Percentiles rank a stretch among this genome's conserved stretches.
These are phyloP conservation scores for Orientallactaga bullata DNA, from an alignment of 2,113 vertebrate genomes.

Conservation along the genomic window DNA sequence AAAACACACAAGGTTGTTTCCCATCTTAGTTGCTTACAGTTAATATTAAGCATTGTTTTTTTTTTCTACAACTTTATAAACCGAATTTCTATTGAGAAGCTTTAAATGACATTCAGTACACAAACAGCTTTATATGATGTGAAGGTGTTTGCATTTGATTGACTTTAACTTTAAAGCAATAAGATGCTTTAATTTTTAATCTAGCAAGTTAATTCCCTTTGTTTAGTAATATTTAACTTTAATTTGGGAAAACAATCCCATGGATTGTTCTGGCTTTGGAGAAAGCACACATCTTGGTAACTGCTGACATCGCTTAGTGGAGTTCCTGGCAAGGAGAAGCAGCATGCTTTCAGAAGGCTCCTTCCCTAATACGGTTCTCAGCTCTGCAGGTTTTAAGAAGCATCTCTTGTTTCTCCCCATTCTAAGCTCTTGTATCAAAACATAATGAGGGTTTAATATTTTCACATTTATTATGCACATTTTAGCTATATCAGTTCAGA, in stretches of 20 bases:
- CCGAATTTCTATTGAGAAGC: constrained; percentile 83
- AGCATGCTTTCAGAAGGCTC: no score
- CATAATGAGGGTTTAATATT: neutral
- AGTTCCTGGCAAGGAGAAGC: no score
- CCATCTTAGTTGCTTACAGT: constrained; percentile 85
- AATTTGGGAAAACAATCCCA: no score
- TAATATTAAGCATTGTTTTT: constrained; percentile 74
- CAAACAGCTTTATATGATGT: neutral
- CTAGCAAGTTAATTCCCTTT: constrained; percentile 77
- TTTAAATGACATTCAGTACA: constrained; percentile 72
- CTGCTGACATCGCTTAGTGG: no score
- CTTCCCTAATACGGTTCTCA: neutral
- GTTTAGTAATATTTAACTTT: constrained; percentile 63
- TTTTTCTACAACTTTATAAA: constrained; percentile 65
- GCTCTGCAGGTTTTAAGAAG: neutral
- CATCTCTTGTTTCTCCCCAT: neutral
- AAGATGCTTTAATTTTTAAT: constrained; percentile 86
- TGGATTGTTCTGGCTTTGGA: neutral
- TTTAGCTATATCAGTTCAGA: neutral
- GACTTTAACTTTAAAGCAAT: neutral
- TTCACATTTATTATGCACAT: neutral
- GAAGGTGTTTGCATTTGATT: neutral
- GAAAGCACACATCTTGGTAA: neutral
- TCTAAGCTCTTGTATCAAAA: neutral
- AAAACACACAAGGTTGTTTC: constrained; percentile 36